phyloP scores from a whole-genome alignment of 2,888 invertebrate genomes.

The Gymnosoma rotundatum region DNA sequence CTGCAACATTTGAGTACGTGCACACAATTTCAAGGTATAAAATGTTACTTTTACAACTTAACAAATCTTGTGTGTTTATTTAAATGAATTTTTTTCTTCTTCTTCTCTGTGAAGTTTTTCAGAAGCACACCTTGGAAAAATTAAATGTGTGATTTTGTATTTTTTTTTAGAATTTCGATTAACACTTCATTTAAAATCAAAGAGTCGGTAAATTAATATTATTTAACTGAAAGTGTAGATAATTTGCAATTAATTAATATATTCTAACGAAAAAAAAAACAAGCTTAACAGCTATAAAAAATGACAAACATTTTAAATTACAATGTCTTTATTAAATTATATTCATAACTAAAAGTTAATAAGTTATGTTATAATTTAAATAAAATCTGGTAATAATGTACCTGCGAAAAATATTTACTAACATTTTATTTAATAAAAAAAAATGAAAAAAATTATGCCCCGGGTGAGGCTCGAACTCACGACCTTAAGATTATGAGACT shows the following conservation, averaged over 20 bases:
- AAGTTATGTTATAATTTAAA: no score
- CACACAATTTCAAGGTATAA: slow-evolving; percentile 45
- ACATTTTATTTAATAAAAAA: neutral
- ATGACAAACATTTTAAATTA: neutral
- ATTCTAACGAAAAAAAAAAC: slow-evolving; percentile 11
- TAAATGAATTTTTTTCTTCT: slow-evolving; percentile 8
- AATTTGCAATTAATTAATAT: slow-evolving; percentile 35
- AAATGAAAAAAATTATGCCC: slow-evolving; percentile 74
- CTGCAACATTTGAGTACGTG: neutral
- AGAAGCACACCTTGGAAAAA: slow-evolving; percentile 4
- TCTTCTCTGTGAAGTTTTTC: neutral
- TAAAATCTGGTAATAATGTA: no score
- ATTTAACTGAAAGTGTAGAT: slow-evolving; percentile 15
- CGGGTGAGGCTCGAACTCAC: slow-evolving; percentile 80
- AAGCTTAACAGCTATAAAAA: slow-evolving; percentile 1
- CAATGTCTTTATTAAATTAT: neutral
- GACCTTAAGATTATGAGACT: slow-evolving; percentile 81
- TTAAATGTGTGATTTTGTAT: slow-evolving; percentile 8
- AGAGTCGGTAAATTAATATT: slow-evolving; percentile 43
- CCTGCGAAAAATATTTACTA: no score
- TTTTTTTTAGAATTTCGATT: slow-evolving; percentile 27
- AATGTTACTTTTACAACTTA: slow-evolving; percentile 36
- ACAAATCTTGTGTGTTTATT: slow-evolving; percentile 35
- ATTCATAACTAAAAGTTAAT: neutral
- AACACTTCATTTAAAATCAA: slow-evolving; percentile 52